Evolutionary conservation across 1,140 invertebrate genomes (phyloP).

Genomic region (Harpegnathos saltator): DNA sequence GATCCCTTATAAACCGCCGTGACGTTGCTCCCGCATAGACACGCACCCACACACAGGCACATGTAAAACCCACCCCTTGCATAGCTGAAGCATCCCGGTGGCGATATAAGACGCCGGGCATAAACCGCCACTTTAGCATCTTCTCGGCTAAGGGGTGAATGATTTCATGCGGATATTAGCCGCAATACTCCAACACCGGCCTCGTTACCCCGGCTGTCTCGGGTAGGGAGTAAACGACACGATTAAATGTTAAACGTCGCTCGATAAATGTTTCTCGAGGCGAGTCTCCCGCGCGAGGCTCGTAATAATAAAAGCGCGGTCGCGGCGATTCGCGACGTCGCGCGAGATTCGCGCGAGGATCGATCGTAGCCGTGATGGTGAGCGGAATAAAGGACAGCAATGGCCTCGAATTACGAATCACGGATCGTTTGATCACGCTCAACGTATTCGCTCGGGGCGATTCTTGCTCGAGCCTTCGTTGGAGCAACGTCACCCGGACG

Average conservation of each 20-base stretch:
- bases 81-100: not conserved
- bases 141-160: constrained; percentile 45
- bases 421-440: too few relatives aligned
- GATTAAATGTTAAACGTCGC: constrained; percentile 48
- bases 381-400: too few relatives aligned
- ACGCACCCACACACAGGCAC: not conserved
- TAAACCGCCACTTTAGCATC: constrained; percentile 60
- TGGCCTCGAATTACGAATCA: too few relatives aligned
- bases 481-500: too few relatives aligned
- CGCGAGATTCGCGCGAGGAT: constrained; percentile 21
- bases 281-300: not conserved
- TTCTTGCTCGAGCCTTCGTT: too few relatives aligned
- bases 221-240: constrained; percentile 21
- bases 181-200: constrained; percentile 40
- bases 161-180: constrained; percentile 56
- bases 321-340: too few relatives aligned
- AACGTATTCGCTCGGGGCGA: too few relatives aligned
- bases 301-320: constrained; percentile 19
- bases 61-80: not conserved
- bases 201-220: constrained; percentile 26
- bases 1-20: constrained; percentile 48
- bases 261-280: constrained; percentile 37
- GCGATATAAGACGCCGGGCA: constrained; percentile 20
- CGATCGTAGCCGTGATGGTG: not conserved
- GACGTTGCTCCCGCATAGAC: not conserved